phyloP scores from a whole-genome alignment of 2,888 invertebrate species.

The Sphaerophoria rueppellii region DNA sequence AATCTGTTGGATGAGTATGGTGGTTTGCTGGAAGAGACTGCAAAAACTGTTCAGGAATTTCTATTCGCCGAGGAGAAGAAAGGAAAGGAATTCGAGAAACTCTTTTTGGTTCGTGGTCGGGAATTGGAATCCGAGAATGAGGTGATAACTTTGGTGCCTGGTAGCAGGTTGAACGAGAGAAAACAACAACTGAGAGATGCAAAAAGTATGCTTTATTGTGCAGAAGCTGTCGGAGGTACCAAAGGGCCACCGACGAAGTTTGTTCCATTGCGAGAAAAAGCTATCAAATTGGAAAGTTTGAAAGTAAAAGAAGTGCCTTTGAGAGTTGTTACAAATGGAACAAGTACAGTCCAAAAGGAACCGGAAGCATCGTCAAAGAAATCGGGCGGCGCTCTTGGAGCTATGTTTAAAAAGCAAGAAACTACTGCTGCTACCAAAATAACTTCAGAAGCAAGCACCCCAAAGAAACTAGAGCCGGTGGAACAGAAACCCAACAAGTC shows the following conservation, averaged over 20 bases:
- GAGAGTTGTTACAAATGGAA: constrained; percentile 35
- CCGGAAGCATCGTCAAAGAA: constrained; percentile 40
- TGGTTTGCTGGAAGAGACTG: constrained; percentile 77
- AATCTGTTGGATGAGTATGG: constrained; percentile 79
- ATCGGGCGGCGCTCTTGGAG: constrained; percentile 22
- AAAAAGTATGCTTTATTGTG: constrained; percentile 78
- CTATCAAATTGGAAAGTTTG: constrained; percentile 75
- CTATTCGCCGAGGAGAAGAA: constrained; percentile 76
- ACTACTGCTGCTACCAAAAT: constrained; percentile 46
- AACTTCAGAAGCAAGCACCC: constrained; percentile 39
- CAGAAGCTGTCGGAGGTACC: constrained; percentile 79
- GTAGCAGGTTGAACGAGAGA: constrained; percentile 76
- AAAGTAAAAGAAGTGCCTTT: constrained; percentile 29
- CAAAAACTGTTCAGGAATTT: constrained; percentile 75
- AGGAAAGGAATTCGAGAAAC: constrained; percentile 77
- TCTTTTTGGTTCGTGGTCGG: constrained; percentile 71
- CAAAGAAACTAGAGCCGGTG: constrained; percentile 29
- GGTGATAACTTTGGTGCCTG: constrained; percentile 78
- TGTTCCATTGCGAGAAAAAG: constrained; percentile 76
- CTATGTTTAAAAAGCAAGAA: constrained; percentile 59
- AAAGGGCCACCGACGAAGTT: constrained; percentile 77
- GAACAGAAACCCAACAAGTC: constrained; percentile 18
- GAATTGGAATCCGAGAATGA: constrained; percentile 73
- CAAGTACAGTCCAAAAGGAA: constrained; percentile 25
- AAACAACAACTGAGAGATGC: constrained; percentile 76